These are phyloP conservation scores for Drosophila ohnishii DNA, from an alignment of 1,140 invertebrate species.

Conservation along the genomic window DNA sequence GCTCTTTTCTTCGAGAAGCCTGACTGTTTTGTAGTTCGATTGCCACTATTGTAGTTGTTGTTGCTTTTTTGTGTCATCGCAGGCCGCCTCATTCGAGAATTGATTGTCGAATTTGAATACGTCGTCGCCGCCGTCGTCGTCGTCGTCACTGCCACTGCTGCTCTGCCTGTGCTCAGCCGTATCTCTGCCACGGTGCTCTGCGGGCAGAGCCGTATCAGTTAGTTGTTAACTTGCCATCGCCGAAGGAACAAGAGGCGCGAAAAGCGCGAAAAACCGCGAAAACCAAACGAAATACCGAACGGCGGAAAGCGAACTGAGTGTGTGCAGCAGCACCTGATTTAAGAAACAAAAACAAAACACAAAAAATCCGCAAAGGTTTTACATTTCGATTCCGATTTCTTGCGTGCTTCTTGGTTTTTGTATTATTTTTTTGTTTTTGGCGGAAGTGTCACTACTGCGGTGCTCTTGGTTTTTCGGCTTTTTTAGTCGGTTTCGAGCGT, in stretches of 20 bases:
- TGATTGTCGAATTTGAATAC: slow-evolving; percentile 80
- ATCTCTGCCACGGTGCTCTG: slow-evolving; percentile 9
- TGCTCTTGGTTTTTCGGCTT: background rate
- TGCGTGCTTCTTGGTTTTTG: slow-evolving; percentile 35
- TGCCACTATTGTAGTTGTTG: slow-evolving; percentile 66
- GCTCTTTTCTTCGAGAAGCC: slow-evolving; percentile 57
- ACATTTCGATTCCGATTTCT: slow-evolving; percentile 66
- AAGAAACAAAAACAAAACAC: background rate
- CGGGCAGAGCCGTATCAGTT: slow-evolving; percentile 65
- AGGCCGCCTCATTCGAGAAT: slow-evolving; percentile 61
- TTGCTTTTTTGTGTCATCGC: slow-evolving; percentile 73
- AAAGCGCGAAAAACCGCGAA: slow-evolving; percentile 34
- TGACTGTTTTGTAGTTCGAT: slow-evolving; percentile 66
- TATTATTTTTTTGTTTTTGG: background rate
- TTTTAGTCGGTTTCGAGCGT: slow-evolving; percentile 25
- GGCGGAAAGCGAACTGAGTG: slow-evolving; percentile 28
- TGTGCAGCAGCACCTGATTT: slow-evolving; percentile 26
- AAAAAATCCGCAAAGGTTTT: slow-evolving; percentile 44
- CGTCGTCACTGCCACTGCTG: slow-evolving; percentile 35
- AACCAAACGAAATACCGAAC: slow-evolving; percentile 7
- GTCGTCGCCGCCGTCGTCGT: slow-evolving; percentile 47
- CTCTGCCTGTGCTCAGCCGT: slow-evolving; percentile 9
- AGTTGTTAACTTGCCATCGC: slow-evolving; percentile 75
- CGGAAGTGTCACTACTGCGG: slow-evolving; percentile 30
- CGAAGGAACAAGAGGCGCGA: slow-evolving; percentile 47